These are phyloP conservation scores for Nycticryphes semicollaris DNA, from an alignment of 2,113 vertebrate genomes.

Conservation along the genomic window DNA sequence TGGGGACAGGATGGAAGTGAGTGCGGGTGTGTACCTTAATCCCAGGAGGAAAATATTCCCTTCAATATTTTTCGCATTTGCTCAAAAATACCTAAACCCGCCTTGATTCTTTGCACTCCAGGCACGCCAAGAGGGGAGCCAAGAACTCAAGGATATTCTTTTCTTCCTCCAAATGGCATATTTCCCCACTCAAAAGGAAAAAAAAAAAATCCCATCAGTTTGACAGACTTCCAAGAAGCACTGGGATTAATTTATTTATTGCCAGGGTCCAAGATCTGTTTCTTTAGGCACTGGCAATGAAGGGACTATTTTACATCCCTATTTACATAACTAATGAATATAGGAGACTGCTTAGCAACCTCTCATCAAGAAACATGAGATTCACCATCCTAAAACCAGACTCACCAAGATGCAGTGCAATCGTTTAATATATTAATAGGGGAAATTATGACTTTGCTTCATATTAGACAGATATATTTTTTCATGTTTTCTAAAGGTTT, in stretches of 20 bases:
- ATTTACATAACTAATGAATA: slow-evolving; percentile 1
- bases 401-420: background rate
- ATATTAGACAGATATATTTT: background rate
- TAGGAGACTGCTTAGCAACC: background rate
- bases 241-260: background rate
- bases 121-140: background rate
- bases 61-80: slow-evolving; percentile 18
- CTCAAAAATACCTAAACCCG: background rate
- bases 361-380: background rate
- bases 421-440: background rate
- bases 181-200: background rate
- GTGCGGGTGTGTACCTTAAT: background rate
- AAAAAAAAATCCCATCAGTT: background rate
- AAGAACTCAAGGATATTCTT: slow-evolving; percentile 3
- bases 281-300: background rate
- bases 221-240: slow-evolving; percentile 23
- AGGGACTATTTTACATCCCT: background rate
- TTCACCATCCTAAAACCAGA: background rate
- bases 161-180: background rate
- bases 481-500: background rate
- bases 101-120: background rate
- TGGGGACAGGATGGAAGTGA: background rate
- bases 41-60: background rate
- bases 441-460: background rate
- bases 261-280: background rate